phyloP scores from a whole-genome alignment of 2,888 invertebrate genomes.

The Lepidochitona cinerea region DNA sequence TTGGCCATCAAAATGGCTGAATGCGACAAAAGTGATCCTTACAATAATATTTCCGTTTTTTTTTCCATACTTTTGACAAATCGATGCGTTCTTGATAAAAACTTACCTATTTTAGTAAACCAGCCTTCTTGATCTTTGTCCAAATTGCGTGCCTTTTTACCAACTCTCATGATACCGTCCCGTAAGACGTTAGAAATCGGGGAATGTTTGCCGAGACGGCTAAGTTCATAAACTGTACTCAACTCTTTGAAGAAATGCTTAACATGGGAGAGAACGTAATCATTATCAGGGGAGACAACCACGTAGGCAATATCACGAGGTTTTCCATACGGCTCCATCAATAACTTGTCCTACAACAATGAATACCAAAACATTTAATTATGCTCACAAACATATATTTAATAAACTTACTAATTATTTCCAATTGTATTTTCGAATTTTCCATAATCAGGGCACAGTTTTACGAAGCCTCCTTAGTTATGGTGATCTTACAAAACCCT shows the following conservation, averaged over 20 bases:
- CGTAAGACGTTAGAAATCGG: slow-evolving; percentile 86
- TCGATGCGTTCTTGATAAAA: too few relatives aligned
- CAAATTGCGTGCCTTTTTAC: slow-evolving; percentile 77
- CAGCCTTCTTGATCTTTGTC: slow-evolving; percentile 85
- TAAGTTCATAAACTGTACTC: slow-evolving; percentile 93
- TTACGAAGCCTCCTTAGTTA: too few relatives aligned
- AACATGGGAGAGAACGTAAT: slow-evolving; percentile 83
- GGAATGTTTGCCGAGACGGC: slow-evolving; percentile 92
- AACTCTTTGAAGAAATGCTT: slow-evolving; percentile 93
- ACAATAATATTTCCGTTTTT: too few relatives aligned
- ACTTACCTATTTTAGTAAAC: slow-evolving; percentile 82
- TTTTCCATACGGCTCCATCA: slow-evolving; percentile 97
- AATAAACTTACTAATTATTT: too few relatives aligned
- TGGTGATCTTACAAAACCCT: too few relatives aligned
- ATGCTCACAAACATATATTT: too few relatives aligned
- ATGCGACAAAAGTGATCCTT: too few relatives aligned
- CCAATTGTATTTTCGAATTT: too few relatives aligned
- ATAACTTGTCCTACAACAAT: slow-evolving; percentile 82
- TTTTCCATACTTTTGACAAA: too few relatives aligned
- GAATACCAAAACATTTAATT: too few relatives aligned
- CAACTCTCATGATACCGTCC: slow-evolving; percentile 90
- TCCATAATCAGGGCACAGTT: too few relatives aligned
- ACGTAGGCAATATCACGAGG: slow-evolving; percentile 95
- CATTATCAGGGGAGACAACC: slow-evolving; percentile 93
- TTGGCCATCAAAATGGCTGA: too few relatives aligned